Base-by-base conservation (phyloP, 2,888 invertebrate species). In the Mythimna vitellina region DNA sequence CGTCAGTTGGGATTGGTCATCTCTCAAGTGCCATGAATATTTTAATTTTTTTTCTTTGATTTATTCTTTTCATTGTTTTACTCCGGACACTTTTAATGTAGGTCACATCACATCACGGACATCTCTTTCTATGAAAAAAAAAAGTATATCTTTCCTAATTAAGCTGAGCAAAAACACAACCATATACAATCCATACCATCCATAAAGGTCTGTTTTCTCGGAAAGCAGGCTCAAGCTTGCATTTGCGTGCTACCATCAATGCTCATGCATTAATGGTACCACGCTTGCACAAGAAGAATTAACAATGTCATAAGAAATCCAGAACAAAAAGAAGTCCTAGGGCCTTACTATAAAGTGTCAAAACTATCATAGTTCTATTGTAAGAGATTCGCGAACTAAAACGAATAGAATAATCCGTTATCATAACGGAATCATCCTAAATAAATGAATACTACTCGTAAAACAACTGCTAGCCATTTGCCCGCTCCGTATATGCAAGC, bases 401-500 rank as follows among this genome's bases (percentile, higher is more conserved):
- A 46, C 46, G 17, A 46, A 46, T 7, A 46, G 46, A 6, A 46
- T 20, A 20, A 46, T 20, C 17, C 17, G 0, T 46, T 46, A 46
- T 46, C 7, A 20, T 46, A 20, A 20, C 46, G 46, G 17, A 46
- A 17, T 20, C 17, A 46, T 20, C 49, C 20, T n/a, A 51, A 51
- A 51, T 51, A 9, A 51, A n/a, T 51, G 20, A n/a, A 51, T n/a
- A 9, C 49, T n/a, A 20, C 35, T 35, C 9, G 35, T 35, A 51
- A 42, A 3, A 29, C 20, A 29, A 53, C 14, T 62, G 57, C 25
- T 51, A 46, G 17, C 46, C 46, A 35, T n/a, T 25, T 51, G n/a
- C 0, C 0, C 14, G 9, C 9, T 25, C 85, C 56, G 86, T 90
- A 70, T 87, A 86, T 89, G 66, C 22, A 20, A 49, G 62, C 58